Conservation (phyloP, 1,140 invertebrate species). For the Drosophila rhopaloa region DNA sequence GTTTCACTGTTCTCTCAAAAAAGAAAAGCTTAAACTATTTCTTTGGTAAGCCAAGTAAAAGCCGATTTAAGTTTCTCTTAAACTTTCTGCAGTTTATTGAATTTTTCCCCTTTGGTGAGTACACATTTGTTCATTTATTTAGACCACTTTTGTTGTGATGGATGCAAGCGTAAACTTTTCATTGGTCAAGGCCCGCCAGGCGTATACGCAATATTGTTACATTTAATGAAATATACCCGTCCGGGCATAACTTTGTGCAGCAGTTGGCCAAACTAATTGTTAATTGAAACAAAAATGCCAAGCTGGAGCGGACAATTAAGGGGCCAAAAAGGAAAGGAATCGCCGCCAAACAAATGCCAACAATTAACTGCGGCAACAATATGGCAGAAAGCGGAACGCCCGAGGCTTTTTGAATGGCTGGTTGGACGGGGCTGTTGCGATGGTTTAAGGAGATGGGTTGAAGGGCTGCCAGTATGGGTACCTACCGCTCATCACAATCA, state of each 20-base stretch:
- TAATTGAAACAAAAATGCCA: constrained; percentile 73
- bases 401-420: background rate
- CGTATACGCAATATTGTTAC: constrained; percentile 57
- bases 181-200: constrained; percentile 19
- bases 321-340: constrained; percentile 34
- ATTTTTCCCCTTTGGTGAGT: constrained; percentile 15
- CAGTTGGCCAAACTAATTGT: constrained; percentile 69
- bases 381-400: constrained; percentile 41
- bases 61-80: constrained; percentile 31
- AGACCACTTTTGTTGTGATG: constrained; percentile 12
- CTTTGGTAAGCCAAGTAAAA: constrained; percentile 17
- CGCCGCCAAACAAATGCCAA: constrained; percentile 70
- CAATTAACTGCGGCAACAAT: constrained; percentile 77
- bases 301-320: constrained; percentile 36
- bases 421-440: background rate
- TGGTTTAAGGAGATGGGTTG: background rate
- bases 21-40: constrained; percentile 24
- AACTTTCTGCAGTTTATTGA: constrained; percentile 36
- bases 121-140: constrained; percentile 28
- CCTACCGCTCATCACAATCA: constrained; percentile 80
- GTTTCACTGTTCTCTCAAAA: background rate
- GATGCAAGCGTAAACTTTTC: constrained; percentile 9
- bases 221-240: constrained; percentile 54
- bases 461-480: constrained; percentile 11
- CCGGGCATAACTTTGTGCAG: constrained; percentile 44